Evolutionary conservation across 2,888 invertebrate species (phyloP).

Genomic region (Platynereis dumerilii): DNA sequence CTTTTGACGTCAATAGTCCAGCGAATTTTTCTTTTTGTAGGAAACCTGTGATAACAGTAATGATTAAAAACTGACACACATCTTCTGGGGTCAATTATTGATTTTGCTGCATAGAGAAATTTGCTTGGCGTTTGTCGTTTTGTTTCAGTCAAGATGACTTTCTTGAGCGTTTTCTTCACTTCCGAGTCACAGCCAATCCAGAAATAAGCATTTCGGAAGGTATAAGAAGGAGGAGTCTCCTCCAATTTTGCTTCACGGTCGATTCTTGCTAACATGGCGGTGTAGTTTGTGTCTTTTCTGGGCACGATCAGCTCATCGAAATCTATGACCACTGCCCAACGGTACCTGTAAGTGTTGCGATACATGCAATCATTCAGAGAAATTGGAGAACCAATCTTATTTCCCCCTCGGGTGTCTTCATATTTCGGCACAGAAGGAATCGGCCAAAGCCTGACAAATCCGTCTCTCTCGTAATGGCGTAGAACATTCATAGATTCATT

Average conservation of each 20-base stretch:
- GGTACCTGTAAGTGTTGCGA: slow-evolving; percentile 32
- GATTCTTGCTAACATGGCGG: background rate
- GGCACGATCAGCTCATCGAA: slow-evolving; percentile 38
- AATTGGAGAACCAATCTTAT: slow-evolving; percentile 20
- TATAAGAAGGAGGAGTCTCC: background rate
- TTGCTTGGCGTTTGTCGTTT: slow-evolving; percentile 12
- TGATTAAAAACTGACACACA: slow-evolving; percentile 38
- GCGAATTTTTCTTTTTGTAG: background rate
- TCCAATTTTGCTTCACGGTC: background rate
- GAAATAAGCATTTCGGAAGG: slow-evolving; percentile 32
- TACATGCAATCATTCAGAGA: slow-evolving; percentile 36
- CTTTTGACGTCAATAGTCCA: slow-evolving; percentile 20
- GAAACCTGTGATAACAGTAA: slow-evolving; percentile 32
- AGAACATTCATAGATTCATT: slow-evolving; percentile 14
- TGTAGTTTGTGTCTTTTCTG: slow-evolving; percentile 4
- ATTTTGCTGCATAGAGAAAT: slow-evolving; percentile 25
- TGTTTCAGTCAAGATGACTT: background rate
- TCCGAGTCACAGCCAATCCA: slow-evolving; percentile 14
- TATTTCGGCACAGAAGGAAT: slow-evolving; percentile 15
- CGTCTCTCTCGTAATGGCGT: slow-evolving; percentile 22
- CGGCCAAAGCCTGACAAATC: slow-evolving; percentile 16
- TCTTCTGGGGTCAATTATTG: slow-evolving; percentile 27
- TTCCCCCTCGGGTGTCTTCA: slow-evolving; percentile 3
- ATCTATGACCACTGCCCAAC: slow-evolving; percentile 27
- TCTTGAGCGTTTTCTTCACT: background rate